Evolutionary conservation across 1,140 invertebrate genomes (phyloP).

Genomic region (Brachionus rotundiformis): DNA sequence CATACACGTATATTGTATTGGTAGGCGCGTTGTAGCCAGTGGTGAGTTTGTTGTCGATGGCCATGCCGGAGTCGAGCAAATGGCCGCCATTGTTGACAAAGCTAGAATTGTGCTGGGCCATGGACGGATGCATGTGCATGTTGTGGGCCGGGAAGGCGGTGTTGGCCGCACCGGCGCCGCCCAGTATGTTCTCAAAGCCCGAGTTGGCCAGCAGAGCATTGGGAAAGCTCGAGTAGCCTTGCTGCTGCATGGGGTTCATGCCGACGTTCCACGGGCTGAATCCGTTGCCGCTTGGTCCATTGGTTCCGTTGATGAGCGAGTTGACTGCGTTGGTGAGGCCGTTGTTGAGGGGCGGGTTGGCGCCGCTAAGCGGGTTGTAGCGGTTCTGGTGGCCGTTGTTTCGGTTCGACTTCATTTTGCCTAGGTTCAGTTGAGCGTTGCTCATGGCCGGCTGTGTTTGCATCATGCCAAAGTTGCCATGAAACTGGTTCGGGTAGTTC

Average conservation of each 20-base stretch:
- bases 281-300: neutral
- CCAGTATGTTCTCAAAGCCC: neutral
- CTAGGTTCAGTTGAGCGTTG: neutral
- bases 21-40: neutral
- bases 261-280: neutral
- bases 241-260: neutral
- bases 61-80: neutral
- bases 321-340: neutral
- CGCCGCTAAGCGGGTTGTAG: constrained; percentile 2
- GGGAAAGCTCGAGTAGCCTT: constrained; percentile 21
- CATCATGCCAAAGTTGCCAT: neutral
- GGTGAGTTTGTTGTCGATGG: neutral
- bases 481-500: neutral
- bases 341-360: neutral
- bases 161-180: neutral
- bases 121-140: constrained; percentile 19
- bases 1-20: constrained; percentile 51
- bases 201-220: neutral
- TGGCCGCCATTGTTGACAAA: neutral
- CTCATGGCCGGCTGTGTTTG: neutral
- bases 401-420: constrained; percentile 36
- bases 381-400: neutral
- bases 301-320: neutral
- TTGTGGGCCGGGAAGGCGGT: neutral
- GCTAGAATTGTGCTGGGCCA: neutral